A percentile compares a stretch with the other conserved stretches of the same genome.
Conservation (phyloP, 2,797 vertebrate species). For the Periparus ater region DNA sequence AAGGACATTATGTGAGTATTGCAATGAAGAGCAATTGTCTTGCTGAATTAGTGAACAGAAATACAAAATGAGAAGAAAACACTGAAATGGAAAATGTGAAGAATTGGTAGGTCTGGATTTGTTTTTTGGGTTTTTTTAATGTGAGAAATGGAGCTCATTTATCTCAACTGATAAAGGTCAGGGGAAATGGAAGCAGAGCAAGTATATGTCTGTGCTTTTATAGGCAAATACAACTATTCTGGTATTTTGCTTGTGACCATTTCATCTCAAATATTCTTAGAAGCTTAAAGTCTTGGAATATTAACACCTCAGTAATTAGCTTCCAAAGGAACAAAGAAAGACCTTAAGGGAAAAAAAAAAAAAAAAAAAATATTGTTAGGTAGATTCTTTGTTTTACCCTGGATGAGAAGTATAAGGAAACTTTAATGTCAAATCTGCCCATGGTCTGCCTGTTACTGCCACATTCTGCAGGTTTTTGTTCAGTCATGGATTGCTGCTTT, state of each 20-base stretch:
- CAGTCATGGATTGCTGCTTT: not conserved
- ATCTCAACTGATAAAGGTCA: not conserved
- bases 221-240: not conserved
- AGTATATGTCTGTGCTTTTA: not conserved
- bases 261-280: not conserved
- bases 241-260: not conserved
- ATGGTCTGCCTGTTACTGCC: not conserved
- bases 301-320: not conserved
- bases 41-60: not conserved
- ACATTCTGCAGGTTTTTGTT: not conserved
- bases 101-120: not conserved
- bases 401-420: not conserved
- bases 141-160: not conserved
- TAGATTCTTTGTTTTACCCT: not conserved
- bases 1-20: not conserved
- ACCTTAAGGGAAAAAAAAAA: not conserved
- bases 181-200: not conserved
- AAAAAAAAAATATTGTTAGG: not conserved
- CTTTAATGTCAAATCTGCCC: not conserved
- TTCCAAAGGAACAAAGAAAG: not conserved
- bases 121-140: not conserved
- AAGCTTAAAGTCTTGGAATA: not conserved
- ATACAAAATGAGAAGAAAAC: not conserved
- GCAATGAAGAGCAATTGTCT: not conserved
- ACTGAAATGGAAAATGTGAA: not conserved